Percentiles rank a stretch among this genome's conserved stretches.
Conservation (phyloP, 1,140 invertebrate genomes). For the Tyrophagus putrescentiae region DNA sequence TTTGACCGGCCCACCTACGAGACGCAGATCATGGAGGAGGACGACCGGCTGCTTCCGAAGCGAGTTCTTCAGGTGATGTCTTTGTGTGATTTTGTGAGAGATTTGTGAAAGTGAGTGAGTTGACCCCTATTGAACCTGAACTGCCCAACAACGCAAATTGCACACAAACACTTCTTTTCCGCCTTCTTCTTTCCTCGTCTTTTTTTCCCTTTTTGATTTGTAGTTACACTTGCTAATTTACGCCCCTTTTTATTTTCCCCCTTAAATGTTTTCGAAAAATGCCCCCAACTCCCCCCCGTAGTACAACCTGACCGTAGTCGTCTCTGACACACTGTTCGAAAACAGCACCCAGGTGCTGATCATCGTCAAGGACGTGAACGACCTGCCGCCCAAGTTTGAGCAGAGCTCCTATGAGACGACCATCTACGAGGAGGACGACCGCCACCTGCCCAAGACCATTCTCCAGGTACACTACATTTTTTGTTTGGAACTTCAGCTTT, state of each 20-base stretch:
- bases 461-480: slow-evolving; percentile 40
- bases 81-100: no score
- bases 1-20: slow-evolving; percentile 85
- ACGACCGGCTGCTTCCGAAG: slow-evolving; percentile 82
- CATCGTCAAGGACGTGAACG: slow-evolving; percentile 54
- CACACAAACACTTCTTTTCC: slow-evolving; percentile 5
- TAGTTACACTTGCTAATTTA: background rate
- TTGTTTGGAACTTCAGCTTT: background rate
- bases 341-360: slow-evolving; percentile 60
- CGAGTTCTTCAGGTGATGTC: slow-evolving; percentile 81
- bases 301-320: slow-evolving; percentile 71
- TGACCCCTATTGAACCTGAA: no score
- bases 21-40: slow-evolving; percentile 87
- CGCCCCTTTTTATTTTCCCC: slow-evolving; percentile 4
- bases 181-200: background rate
- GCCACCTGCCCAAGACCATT: slow-evolving; percentile 42
- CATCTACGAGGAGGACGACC: slow-evolving; percentile 48
- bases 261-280: no score
- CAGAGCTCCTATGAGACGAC: slow-evolving; percentile 48
- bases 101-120: no score
- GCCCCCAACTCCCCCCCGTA: slow-evolving; percentile 31
- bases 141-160: no score
- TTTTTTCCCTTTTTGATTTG: background rate
- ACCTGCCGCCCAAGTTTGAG: slow-evolving; percentile 60
- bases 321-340: slow-evolving; percentile 68